Evolutionary conservation across 1,140 invertebrate species (phyloP).

Genomic region (Homalodisca vitripennis): DNA sequence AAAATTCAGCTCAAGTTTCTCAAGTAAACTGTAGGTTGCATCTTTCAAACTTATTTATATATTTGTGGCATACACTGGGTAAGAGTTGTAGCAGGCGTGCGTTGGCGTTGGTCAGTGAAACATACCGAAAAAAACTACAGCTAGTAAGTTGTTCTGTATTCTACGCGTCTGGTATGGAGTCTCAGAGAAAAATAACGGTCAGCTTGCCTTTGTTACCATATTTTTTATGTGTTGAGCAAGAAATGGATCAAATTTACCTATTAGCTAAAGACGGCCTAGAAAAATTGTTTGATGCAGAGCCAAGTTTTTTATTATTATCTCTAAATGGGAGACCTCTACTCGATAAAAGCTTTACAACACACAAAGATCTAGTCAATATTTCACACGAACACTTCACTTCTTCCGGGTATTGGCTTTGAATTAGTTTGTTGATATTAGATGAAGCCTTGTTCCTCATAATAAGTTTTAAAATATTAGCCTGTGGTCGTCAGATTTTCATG

Average conservation of each 20-base stretch:
- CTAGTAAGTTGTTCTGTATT: neutral
- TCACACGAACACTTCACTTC: too few species aligned
- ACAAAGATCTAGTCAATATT: conserved; percentile 1
- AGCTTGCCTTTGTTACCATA: conserved; percentile 5
- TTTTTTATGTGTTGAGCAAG: neutral
- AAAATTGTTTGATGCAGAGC: conserved; percentile 14
- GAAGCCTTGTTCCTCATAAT: too few species aligned
- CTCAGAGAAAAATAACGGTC: neutral
- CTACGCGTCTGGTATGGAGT: neutral
- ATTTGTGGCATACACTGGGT: neutral
- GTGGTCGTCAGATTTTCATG: too few species aligned
- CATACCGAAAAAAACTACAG: neutral
- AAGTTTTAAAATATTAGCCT: too few species aligned
- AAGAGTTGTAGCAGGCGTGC: conserved; percentile 12
- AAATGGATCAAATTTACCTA: too few species aligned
- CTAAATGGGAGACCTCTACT: too few species aligned
- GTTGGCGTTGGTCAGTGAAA: too few species aligned
- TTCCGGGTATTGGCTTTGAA: too few species aligned
- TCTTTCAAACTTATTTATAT: too few species aligned
- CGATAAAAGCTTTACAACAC: too few species aligned
- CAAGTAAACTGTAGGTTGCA: too few species aligned
- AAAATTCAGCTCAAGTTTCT: neutral
- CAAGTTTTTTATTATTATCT: neutral
- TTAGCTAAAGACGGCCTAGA: neutral
- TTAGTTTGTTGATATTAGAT: too few species aligned